Conservation (phyloP, 2,888 invertebrate species). For the Opisthograptis luteolata region DNA sequence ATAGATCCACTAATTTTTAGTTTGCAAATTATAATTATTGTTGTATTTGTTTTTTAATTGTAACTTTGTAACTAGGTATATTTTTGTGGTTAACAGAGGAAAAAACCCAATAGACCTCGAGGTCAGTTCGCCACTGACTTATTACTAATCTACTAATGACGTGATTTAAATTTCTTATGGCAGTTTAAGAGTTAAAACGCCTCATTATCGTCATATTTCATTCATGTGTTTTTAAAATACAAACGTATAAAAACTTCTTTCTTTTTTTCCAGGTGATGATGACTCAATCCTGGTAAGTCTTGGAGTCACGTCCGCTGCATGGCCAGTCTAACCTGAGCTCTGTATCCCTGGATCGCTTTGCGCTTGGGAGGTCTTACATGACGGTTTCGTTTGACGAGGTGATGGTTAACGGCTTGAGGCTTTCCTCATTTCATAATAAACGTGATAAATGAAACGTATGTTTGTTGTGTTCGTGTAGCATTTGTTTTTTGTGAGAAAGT, state of each 20-base stretch:
- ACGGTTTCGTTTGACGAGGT: constrained; percentile 26
- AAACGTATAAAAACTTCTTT: constrained; percentile 5
- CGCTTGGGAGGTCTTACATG: constrained; percentile 23
- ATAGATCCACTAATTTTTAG: not conserved
- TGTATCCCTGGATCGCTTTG: constrained; percentile 26
- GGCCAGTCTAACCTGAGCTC: constrained; percentile 28
- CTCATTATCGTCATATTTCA: not conserved
- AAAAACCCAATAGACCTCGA: constrained; percentile 7
- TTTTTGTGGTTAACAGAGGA: constrained; percentile 10
- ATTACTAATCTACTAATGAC: constrained; percentile 19
- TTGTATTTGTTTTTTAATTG: too few relatives aligned
- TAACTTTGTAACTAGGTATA: too few relatives aligned
- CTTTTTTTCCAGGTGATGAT: constrained; percentile 50
- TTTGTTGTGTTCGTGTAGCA: not conserved
- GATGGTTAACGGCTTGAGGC: constrained; percentile 28
- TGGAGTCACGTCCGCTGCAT: constrained; percentile 23
- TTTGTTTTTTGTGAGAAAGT: not conserved
- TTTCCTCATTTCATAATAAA: constrained; percentile 27
- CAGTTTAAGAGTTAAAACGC: not conserved
- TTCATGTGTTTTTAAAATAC: not conserved
- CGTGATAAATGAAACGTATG: constrained; percentile 8
- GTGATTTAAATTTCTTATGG: constrained; percentile 21
- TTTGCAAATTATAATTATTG: constrained; percentile 16
- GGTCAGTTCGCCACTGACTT: constrained; percentile 11
- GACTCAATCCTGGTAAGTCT: constrained; percentile 41